phyloP scores from a whole-genome alignment of 2,113 vertebrate genomes.

The Colistium nudipinnis region DNA sequence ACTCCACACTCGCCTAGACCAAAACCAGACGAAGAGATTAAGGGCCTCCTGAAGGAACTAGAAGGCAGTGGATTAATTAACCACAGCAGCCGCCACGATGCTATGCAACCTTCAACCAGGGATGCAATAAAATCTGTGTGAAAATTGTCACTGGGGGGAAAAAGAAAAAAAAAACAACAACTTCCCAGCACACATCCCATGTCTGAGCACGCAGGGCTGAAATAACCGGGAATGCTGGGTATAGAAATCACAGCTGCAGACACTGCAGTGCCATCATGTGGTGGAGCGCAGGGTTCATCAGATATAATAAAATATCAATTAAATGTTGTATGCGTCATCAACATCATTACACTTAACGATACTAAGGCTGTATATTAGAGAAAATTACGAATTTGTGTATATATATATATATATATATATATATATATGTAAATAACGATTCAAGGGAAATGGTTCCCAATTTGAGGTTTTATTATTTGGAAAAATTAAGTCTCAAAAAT shows the following conservation, averaged over 20 bases:
- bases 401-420: too few species aligned
- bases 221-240: background rate
- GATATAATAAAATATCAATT: background rate
- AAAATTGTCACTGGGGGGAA: background rate
- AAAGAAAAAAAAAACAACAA: background rate
- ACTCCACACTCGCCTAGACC: slow-evolving; percentile 36
- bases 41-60: slow-evolving; percentile 43
- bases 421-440: background rate
- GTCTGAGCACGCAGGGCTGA: slow-evolving; percentile 15
- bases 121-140: background rate
- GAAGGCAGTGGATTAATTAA: slow-evolving; percentile 23
- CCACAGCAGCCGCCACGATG: slow-evolving; percentile 17
- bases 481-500: slow-evolving; percentile 81
- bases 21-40: slow-evolving; percentile 58
- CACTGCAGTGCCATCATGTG: slow-evolving; percentile 62
- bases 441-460: slow-evolving; percentile 13
- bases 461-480: slow-evolving; percentile 78
- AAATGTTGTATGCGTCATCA: background rate
- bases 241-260: slow-evolving; percentile 11
- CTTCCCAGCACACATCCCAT: background rate
- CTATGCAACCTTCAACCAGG: slow-evolving; percentile 5
- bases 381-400: background rate
- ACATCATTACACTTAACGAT: background rate
- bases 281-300: slow-evolving; percentile 1
- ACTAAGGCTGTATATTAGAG: too few species aligned